Evolutionary conservation across 2,888 invertebrate genomes (phyloP).

Genomic region (Tryphoninae sp.): DNA sequence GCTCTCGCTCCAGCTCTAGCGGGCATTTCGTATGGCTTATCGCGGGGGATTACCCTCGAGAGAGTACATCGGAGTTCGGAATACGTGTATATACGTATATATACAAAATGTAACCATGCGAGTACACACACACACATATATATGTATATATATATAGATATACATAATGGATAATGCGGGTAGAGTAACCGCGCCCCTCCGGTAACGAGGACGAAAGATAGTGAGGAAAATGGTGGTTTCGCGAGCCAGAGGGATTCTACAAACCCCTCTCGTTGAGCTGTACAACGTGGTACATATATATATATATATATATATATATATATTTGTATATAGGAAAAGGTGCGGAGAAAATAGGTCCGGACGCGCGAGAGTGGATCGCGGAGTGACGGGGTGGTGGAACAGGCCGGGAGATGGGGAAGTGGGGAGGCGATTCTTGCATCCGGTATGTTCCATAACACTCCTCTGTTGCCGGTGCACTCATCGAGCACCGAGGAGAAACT

Average conservation of each 20-base stretch:
- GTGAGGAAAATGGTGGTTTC: conserved; percentile 30
- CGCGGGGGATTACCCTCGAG: conserved; percentile 65
- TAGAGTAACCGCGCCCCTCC: conserved; percentile 33
- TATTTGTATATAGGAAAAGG: conserved; percentile 44
- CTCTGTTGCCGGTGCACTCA: conserved; percentile 21
- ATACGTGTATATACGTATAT: conserved; percentile 14
- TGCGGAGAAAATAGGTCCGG: conserved; percentile 48
- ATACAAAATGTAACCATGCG: neutral
- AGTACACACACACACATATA: neutral
- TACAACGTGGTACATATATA: neutral
- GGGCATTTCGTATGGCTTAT: conserved; percentile 64
- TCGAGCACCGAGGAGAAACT: conserved; percentile 33
- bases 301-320: neutral
- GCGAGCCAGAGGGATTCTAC: conserved; percentile 14
- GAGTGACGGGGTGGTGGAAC: no score
- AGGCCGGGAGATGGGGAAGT: neutral
- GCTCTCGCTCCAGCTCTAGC: conserved; percentile 10
- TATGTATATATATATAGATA: conserved; percentile 37
- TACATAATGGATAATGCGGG: conserved; percentile 56
- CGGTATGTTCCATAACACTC: conserved; percentile 6
- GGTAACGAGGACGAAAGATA: conserved; percentile 56
- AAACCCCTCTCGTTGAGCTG: conserved; percentile 23
- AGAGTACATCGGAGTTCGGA: conserved; percentile 56
- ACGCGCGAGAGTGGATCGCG: conserved; percentile 7
- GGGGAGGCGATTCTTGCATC: conserved; percentile 28